Evolutionary conservation across 92 coral and sea anemone species (phyloP), one percentile per base, ranked within the genome.

Genomic region (Zoanthus sociatus): DNA sequence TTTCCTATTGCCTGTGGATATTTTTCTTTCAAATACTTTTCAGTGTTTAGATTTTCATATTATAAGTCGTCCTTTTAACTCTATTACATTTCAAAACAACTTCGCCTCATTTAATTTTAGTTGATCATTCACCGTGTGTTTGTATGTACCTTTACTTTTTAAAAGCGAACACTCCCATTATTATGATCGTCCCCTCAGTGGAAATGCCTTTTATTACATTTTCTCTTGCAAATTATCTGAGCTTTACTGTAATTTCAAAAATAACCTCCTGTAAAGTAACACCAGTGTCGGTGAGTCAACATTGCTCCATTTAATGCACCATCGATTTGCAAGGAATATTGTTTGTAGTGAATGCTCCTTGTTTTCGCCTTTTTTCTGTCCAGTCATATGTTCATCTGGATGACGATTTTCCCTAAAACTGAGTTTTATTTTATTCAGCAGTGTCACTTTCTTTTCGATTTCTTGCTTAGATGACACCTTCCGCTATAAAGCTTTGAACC

Each of bases 111-210:
- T 16, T 18, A 37, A 30, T 16, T 17, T 63, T 17, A 79, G 1
- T 2, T 4, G 61, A 46, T 17, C 46, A 37, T 2, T 46, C 1
- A 6, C 50, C 67, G 26, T n/a, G 9, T 6, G 8, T 42, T 6
- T 78, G 84, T 78, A 37, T 81, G 26, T 26, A 44, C 44, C n/a
- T 48, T 44, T 64, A 31, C 30, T 37, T 64, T 50, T 26, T 26
- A 26, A 26, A 26, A 26, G 26, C 26, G 85, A 81, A 66, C 85
- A 81, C 85, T 81, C 85, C 85, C 85, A 66, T 26, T 26, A 26
- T 26, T 64, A n/a, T 63, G 18, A 81, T 64, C 20, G 56, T 81
- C 21, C 47, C 73, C 54, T 11, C 42, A 0, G 47, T 45, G 47
- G 9, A 13, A 64, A 18, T 81, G 44, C 14, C 53, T 11, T 32